Conservation (phyloP, 2,797 vertebrate species). For the Toxotes lorentzi region DNA sequence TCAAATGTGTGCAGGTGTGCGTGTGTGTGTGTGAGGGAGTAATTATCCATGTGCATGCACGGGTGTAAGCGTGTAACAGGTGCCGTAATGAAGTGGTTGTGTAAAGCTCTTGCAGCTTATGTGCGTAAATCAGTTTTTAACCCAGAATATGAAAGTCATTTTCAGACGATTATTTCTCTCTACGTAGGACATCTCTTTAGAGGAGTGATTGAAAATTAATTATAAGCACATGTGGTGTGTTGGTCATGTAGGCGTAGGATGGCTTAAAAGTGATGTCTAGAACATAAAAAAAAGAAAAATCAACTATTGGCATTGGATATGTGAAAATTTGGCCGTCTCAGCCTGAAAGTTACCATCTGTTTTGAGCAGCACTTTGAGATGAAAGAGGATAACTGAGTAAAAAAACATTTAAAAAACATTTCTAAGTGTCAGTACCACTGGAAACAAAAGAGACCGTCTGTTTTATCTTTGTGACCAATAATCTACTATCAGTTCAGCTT, state of each 20-base stretch:
- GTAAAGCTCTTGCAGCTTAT: constrained; percentile 5
- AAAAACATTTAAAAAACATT: background rate
- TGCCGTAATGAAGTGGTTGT: constrained; percentile 11
- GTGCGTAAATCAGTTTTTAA: constrained; percentile 19
- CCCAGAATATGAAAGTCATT: constrained; percentile 4
- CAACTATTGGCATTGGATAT: constrained; percentile 27
- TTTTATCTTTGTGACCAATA: constrained; percentile 16
- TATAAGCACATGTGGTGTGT: constrained; percentile 21
- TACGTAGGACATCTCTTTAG: constrained; percentile 8
- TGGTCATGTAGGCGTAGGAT: constrained; percentile 2
- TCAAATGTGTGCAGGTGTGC: constrained; percentile 3
- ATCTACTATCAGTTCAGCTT: constrained; percentile 10
- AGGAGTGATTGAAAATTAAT: constrained; percentile 18
- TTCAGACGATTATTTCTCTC: constrained; percentile 8
- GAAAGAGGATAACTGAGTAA: constrained; percentile 27
- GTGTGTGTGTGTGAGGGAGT: background rate
- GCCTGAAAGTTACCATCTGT: constrained; percentile 55
- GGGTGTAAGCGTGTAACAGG: constrained; percentile 5
- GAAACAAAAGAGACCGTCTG: constrained; percentile 29
- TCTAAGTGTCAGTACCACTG: constrained; percentile 6
- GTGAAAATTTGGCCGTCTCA: constrained; percentile 19
- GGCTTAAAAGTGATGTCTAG: constrained; percentile 18
- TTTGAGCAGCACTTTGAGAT: constrained; percentile 37
- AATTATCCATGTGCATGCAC: background rate
- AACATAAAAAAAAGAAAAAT: constrained; percentile 17